A percentile compares a stretch with the other conserved stretches of the same genome.
Evolutionary conservation across 1,140 invertebrate species (phyloP).

Genomic region (Drosophila sturtevanti): DNA sequence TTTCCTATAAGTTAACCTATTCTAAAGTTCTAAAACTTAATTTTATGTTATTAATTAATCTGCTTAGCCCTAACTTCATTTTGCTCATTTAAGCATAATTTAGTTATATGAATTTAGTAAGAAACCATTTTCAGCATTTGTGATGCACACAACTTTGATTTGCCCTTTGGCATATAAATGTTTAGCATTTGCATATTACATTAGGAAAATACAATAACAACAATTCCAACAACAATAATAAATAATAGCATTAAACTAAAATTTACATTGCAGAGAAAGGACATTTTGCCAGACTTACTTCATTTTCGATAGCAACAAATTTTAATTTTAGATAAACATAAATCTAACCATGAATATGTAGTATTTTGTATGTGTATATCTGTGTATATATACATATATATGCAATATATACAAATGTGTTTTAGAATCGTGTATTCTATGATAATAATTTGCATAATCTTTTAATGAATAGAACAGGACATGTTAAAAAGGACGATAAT

Average conservation of each 20-base stretch:
- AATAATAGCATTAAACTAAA: slow-evolving; percentile 8
- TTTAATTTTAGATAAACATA: slow-evolving; percentile 53
- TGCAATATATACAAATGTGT: too few relatives aligned
- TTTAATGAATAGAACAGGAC: slow-evolving; percentile 42
- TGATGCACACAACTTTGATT: slow-evolving; percentile 7
- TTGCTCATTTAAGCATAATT: slow-evolving; percentile 1
- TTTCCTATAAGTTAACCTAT: too few relatives aligned
- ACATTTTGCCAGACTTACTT: slow-evolving; percentile 16
- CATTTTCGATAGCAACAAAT: slow-evolving; percentile 27
- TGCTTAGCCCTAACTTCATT: not conserved
- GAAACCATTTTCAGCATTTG: not conserved
- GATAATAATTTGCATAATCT: slow-evolving; percentile 63
- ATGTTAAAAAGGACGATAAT: slow-evolving; percentile 4
- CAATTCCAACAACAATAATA: slow-evolving; percentile 1
- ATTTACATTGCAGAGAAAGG: not conserved
- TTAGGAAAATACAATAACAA: slow-evolving; percentile 29
- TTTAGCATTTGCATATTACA: slow-evolving; percentile 20
- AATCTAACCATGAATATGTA: not conserved
- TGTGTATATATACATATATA: slow-evolving; percentile 4
- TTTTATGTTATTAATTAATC: not conserved
- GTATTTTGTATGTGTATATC: not conserved
- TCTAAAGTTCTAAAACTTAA: not conserved
- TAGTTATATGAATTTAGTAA: not conserved
- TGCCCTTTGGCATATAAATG: slow-evolving; percentile 7
- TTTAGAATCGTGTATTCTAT: too few relatives aligned